Evolutionary conservation across 2,797 vertebrate species (phyloP).

Genomic region (Sebastes nivosus): DNA sequence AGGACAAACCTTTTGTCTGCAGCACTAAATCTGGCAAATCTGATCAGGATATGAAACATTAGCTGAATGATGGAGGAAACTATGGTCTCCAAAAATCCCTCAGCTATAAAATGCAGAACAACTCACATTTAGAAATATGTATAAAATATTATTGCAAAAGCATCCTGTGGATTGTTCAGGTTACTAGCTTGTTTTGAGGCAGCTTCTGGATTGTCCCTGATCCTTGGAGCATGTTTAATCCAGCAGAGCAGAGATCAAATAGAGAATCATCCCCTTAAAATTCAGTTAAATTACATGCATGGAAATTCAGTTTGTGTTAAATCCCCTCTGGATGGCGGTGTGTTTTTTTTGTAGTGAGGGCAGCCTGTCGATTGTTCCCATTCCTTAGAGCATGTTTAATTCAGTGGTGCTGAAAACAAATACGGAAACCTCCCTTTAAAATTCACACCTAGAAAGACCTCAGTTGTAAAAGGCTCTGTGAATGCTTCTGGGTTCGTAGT

Average conservation of each 20-base stretch:
- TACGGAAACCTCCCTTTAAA: constrained; percentile 10
- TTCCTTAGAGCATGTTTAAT: constrained; percentile 61
- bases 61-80: constrained; percentile 8
- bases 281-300: constrained; percentile 40
- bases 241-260: constrained; percentile 34
- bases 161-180: background rate
- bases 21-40: constrained; percentile 34
- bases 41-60: constrained; percentile 40
- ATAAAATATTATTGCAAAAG: background rate
- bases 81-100: background rate
- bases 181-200: background rate
- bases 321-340: constrained; percentile 33
- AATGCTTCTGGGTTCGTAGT: constrained; percentile 8
- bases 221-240: constrained; percentile 53
- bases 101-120: background rate
- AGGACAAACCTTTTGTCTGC: constrained; percentile 44
- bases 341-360: constrained; percentile 3
- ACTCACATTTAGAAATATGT: constrained; percentile 9
- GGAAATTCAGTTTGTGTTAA: constrained; percentile 24
- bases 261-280: constrained; percentile 28
- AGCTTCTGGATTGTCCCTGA: constrained; percentile 8
- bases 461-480: background rate
- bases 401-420: constrained; percentile 55
- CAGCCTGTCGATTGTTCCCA: constrained; percentile 25
- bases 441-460: constrained; percentile 33